phyloP scores from a whole-genome alignment of 2,888 invertebrate species.

The Zaprionus lineosus region DNA sequence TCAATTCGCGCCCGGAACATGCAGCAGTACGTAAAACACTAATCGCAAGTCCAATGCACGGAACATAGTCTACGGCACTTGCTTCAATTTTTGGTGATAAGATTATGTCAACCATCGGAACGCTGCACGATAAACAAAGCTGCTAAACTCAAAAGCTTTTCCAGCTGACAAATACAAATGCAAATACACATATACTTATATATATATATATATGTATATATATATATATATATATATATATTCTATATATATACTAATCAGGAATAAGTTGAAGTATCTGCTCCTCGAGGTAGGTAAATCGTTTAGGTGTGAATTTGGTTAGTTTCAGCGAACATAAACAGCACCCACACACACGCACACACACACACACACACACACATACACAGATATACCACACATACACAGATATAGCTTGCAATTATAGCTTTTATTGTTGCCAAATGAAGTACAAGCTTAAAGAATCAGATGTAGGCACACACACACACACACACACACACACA shows the following conservation, averaged over 20 bases:
- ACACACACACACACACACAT: neutral
- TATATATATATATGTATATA: neutral
- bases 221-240: neutral
- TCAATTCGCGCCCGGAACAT: conserved; percentile 34
- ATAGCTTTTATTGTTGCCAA: too few species aligned
- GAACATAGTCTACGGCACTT: conserved; percentile 11
- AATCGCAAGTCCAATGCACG: conserved; percentile 26
- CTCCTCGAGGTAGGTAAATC: too few species aligned
- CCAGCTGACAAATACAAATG: too few species aligned
- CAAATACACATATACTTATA: neutral
- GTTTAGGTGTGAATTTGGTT: too few species aligned
- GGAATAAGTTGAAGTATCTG: too few species aligned
- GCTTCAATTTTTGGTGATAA: conserved; percentile 36
- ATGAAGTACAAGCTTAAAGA: too few species aligned
- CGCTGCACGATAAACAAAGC: conserved; percentile 37
- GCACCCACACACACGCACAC: neutral
- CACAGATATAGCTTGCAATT: too few species aligned
- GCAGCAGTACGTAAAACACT: conserved; percentile 37
- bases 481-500: neutral
- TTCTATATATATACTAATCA: too few species aligned
- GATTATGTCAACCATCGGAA: conserved; percentile 32
- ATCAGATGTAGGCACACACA: too few species aligned
- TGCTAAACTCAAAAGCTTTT: too few species aligned
- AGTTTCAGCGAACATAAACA: neutral
- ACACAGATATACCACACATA: neutral